Conservation (phyloP, 2,888 invertebrate species). For the Theretra japonica region DNA sequence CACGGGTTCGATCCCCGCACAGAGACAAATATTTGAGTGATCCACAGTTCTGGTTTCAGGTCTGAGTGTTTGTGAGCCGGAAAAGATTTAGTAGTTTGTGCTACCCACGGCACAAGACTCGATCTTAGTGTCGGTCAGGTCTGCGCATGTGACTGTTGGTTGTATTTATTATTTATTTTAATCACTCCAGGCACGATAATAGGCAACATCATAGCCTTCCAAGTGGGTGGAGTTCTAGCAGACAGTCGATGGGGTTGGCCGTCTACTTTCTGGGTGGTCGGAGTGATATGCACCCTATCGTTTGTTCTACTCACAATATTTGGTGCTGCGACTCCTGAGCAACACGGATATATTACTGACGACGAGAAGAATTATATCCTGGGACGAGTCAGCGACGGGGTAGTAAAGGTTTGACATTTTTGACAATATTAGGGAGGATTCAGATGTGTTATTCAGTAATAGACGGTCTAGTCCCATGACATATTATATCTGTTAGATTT, state of each 20-base stretch:
- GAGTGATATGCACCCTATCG: slow-evolving; percentile 79
- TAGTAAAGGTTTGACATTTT: slow-evolving; percentile 44
- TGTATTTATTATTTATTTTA: not conserved
- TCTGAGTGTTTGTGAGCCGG: too few species aligned
- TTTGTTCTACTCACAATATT: slow-evolving; percentile 70
- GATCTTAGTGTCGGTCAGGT: too few species aligned
- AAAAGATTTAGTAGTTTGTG: too few species aligned
- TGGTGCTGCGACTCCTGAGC: slow-evolving; percentile 76
- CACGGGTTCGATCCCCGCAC: too few species aligned
- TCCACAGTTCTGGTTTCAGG: too few species aligned
- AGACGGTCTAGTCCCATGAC: too few species aligned
- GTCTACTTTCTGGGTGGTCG: slow-evolving; percentile 86
- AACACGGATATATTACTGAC: slow-evolving; percentile 71
- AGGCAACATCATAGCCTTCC: slow-evolving; percentile 87
- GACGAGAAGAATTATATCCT: slow-evolving; percentile 78
- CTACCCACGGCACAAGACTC: too few species aligned
- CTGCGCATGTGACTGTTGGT: too few species aligned
- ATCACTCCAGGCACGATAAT: slow-evolving; percentile 83
- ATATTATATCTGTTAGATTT: too few species aligned
- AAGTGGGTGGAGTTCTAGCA: slow-evolving; percentile 86
- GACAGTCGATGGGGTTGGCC: slow-evolving; percentile 86
- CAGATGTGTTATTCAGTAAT: too few species aligned
- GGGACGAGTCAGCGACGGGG: slow-evolving; percentile 46
- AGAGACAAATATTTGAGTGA: too few species aligned
- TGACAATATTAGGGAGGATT: not conserved